These are phyloP conservation scores for Temnothorax curvispinosus DNA, from an alignment of 1,140 invertebrate species.

Conservation along the genomic window DNA sequence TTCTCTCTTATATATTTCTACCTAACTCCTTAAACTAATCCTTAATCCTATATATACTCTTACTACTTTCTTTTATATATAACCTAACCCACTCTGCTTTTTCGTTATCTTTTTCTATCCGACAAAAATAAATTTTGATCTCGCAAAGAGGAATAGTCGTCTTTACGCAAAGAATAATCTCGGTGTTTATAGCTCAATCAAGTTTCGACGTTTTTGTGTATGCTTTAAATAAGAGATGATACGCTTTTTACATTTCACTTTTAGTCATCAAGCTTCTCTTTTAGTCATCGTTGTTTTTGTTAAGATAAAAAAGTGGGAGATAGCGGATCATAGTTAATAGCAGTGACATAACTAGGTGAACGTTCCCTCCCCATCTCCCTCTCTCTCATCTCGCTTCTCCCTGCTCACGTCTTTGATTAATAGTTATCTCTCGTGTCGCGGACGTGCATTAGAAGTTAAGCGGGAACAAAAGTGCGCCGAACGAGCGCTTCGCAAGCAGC, in stretches of 20 bases:
- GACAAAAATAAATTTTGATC: background rate
- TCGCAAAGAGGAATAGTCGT: background rate
- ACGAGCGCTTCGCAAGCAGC: background rate
- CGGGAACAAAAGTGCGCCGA: conserved; percentile 44
- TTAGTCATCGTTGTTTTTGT: background rate
- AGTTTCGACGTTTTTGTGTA: background rate
- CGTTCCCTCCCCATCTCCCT: background rate
- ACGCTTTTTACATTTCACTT: background rate
- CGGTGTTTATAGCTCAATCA: background rate
- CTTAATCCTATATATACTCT: too few species aligned
- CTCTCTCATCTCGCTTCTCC: background rate
- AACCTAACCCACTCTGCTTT: background rate
- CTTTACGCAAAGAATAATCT: background rate
- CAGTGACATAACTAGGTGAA: conserved; percentile 16
- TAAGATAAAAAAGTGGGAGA: background rate
- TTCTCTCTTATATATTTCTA: too few species aligned
- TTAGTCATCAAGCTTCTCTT: background rate
- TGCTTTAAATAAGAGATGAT: conserved; percentile 10
- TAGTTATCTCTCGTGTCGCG: conserved; percentile 38
- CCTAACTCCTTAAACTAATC: too few species aligned
- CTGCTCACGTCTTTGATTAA: conserved; percentile 52
- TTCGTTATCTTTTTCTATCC: background rate
- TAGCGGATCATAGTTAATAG: conserved; percentile 16
- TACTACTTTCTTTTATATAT: too few species aligned
- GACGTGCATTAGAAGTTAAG: conserved; percentile 52